Conservation (phyloP, 2,113 vertebrate genomes). For the Penelope pileata region DNA sequence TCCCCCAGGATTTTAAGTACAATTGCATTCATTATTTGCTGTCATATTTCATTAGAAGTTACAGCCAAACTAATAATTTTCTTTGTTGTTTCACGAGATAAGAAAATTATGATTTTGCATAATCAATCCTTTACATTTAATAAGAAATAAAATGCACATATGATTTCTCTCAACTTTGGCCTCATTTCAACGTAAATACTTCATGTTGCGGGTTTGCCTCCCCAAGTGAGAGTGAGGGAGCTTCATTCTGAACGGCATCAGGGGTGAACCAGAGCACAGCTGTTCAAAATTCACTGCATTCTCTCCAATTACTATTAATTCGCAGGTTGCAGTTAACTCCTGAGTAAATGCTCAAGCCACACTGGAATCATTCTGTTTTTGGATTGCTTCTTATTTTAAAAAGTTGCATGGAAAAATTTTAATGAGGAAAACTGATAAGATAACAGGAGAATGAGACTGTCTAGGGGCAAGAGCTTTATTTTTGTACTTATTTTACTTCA, state of each 20-base stretch:
- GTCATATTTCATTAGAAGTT: not conserved
- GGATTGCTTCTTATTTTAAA: not conserved
- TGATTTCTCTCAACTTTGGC: not conserved
- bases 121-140: not conserved
- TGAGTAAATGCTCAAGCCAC: not conserved
- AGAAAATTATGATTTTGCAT: not conserved
- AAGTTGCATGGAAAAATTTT: not conserved
- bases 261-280: not conserved
- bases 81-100: not conserved
- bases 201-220: not conserved
- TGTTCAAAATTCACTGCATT: not conserved
- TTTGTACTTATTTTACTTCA: constrained; percentile 20
- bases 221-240: not conserved
- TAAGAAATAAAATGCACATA: not conserved
- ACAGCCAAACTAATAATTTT: not conserved
- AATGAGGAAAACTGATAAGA: not conserved
- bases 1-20: not conserved
- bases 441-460: not conserved
- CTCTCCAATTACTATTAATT: not conserved
- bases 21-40: not conserved
- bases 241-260: not conserved
- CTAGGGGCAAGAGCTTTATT: not conserved
- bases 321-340: not conserved
- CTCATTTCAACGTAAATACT: not conserved
- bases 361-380: not conserved